Evolutionary conservation across 2,797 vertebrate species (phyloP).

Genomic region (Protosalanx chinensis): DNA sequence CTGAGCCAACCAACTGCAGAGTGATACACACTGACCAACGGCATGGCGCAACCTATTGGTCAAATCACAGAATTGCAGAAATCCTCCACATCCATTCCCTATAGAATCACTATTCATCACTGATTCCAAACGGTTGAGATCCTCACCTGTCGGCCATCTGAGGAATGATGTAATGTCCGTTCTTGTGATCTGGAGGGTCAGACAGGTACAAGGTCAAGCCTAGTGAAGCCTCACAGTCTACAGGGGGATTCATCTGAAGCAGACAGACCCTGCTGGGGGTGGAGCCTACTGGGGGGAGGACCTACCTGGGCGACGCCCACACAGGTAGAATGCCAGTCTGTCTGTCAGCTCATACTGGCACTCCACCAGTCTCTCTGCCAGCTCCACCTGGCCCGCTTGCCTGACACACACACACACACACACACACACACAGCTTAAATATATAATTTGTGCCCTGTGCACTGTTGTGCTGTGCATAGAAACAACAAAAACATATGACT

Average conservation of each 20-base stretch:
- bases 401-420: constrained; percentile 61
- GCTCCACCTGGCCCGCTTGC: constrained; percentile 90
- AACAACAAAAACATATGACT: not conserved
- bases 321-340: constrained; percentile 92
- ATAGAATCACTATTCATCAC: constrained; percentile 2
- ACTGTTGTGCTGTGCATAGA: not conserved
- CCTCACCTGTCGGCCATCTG: constrained; percentile 98
- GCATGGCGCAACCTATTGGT: constrained; percentile 49
- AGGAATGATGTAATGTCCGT: constrained; percentile 99
- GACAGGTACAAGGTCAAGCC: not conserved
- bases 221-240: too few species aligned
- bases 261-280: too few species aligned
- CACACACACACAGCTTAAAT: constrained; percentile 9
- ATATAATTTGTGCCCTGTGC: not conserved
- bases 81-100: constrained; percentile 10
- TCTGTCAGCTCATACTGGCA: constrained; percentile 97
- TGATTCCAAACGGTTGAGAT: not conserved
- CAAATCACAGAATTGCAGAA: constrained; percentile 34
- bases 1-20: not conserved
- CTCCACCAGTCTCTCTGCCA: constrained; percentile 91
- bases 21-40: constrained; percentile 16
- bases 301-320: constrained; percentile 91
- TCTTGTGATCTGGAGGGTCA: constrained; percentile 89
- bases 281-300: not conserved
- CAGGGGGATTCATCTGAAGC: too few species aligned